Evolutionary conservation across 2,113 vertebrate species (phyloP).

Genomic region (Paratilapia polleni): DNA sequence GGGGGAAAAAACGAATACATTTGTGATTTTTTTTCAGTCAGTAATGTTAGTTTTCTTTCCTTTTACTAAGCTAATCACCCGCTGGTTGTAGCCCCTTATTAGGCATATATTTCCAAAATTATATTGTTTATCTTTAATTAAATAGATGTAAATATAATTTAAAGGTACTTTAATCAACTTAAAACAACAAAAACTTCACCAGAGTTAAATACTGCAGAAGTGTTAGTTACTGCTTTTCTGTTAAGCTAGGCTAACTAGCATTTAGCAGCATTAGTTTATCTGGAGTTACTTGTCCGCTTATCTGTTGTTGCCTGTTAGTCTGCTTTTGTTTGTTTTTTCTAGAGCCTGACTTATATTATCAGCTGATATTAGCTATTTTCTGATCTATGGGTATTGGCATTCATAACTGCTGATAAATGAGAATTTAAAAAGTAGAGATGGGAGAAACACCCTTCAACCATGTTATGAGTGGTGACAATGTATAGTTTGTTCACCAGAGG

Average conservation of each 20-base stretch:
- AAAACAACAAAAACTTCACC: neutral
- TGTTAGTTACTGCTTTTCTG: neutral
- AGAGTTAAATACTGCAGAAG: neutral
- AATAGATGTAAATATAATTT: neutral
- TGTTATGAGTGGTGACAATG: no score
- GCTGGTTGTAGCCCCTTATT: accelerated
- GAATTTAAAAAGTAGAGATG: no score
- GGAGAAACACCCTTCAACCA: no score
- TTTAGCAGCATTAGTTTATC: neutral
- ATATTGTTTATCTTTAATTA: neutral
- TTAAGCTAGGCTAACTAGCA: neutral
- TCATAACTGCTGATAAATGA: no score
- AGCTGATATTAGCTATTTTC: no score
- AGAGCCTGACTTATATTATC: no score
- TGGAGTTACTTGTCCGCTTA: no score
- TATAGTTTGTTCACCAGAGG: no score
- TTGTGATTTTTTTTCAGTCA: accelerated
- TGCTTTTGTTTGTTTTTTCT: no score
- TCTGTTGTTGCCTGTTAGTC: no score
- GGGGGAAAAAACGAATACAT: no score
- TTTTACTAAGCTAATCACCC: neutral
- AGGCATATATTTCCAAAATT: accelerated
- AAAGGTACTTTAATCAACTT: accelerated
- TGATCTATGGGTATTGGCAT: no score
- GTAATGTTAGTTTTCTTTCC: accelerated